A percentile compares a stretch with the other conserved stretches of the same genome.
These are phyloP conservation scores for Corythornis leucogaster DNA, from an alignment of 2,797 vertebrate species.

Conservation along the genomic window DNA sequence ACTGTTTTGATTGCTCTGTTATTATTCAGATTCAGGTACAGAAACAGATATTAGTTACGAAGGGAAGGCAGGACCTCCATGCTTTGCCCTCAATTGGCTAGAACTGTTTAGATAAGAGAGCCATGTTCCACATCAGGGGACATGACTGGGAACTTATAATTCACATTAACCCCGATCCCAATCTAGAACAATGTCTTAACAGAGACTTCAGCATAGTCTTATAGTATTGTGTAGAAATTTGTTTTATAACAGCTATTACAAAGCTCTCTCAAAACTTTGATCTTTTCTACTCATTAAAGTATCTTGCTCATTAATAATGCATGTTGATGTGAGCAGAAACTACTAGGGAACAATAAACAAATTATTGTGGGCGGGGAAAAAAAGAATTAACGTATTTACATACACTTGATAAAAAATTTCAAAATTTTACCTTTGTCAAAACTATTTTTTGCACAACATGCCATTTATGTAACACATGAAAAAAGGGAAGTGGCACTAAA, in stretches of 20 bases:
- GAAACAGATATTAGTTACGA: background rate
- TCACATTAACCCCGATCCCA: accelerated
- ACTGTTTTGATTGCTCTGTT: background rate
- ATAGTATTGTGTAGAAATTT: background rate
- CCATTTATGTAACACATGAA: background rate
- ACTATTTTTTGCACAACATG: background rate
- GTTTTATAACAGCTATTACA: background rate
- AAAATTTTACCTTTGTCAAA: background rate
- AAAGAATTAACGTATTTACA: background rate
- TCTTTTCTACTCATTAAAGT: background rate
- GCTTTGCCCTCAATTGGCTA: background rate
- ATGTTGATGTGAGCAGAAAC: background rate
- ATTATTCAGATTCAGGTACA: background rate
- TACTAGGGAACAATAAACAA: background rate
- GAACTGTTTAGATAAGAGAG: background rate
- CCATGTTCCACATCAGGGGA: background rate
- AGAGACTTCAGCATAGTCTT: background rate
- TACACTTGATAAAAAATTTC: background rate
- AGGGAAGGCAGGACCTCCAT: background rate
- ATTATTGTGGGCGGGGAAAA: background rate
- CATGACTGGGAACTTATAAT: background rate
- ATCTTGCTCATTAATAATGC: background rate
- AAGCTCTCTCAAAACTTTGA: background rate
- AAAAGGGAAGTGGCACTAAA: background rate
- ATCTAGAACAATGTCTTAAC: background rate